Percentiles rank a stretch among this genome's conserved stretches.
phyloP scores from a whole-genome alignment of 2,888 invertebrate species.

The Ennomos quercinarius region DNA sequence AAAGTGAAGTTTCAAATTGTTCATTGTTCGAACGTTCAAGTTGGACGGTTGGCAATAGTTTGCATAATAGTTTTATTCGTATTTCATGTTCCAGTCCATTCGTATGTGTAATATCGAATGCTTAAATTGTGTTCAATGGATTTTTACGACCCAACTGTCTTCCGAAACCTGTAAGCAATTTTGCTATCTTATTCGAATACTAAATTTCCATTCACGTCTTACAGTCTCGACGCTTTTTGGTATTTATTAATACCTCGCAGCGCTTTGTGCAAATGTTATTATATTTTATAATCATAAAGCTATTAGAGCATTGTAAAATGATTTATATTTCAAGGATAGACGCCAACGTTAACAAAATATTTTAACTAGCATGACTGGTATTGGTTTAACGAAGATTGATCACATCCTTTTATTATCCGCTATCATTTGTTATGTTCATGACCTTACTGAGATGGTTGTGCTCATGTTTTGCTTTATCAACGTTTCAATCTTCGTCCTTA shows the following conservation, averaged over 20 bases:
- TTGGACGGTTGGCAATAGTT: slow-evolving; percentile 69
- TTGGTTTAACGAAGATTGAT: slow-evolving; percentile 32
- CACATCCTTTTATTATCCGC: slow-evolving; percentile 24
- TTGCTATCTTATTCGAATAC: slow-evolving; percentile 25
- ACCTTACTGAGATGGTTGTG: slow-evolving; percentile 17
- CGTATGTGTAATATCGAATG: slow-evolving; percentile 60
- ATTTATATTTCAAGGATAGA: slow-evolving; percentile 37
- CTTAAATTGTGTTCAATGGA: slow-evolving; percentile 57
- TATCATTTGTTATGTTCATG: slow-evolving; percentile 27
- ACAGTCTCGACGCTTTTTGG: slow-evolving; percentile 17
- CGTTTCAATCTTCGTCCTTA: slow-evolving; percentile 6
- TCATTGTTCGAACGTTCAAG: slow-evolving; percentile 63
- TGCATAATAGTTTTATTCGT: slow-evolving; percentile 77
- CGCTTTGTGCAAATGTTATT: slow-evolving; percentile 32
- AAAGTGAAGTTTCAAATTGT: slow-evolving; percentile 59
- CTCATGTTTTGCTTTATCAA: slow-evolving; percentile 11
- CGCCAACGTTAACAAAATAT: slow-evolving; percentile 33
- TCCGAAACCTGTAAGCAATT: slow-evolving; percentile 40
- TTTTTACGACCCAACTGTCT: slow-evolving; percentile 50
- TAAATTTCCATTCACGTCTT: slow-evolving; percentile 24
- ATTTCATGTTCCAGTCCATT: slow-evolving; percentile 63
- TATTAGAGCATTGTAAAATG: slow-evolving; percentile 31
- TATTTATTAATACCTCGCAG: slow-evolving; percentile 30
- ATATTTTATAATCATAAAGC: slow-evolving; percentile 30
- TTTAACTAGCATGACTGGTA: slow-evolving; percentile 30